Evolutionary conservation across 1,140 invertebrate genomes (phyloP), one percentile per base, ranked within the genome.

Genomic region (Drosophila parvula): DNA sequence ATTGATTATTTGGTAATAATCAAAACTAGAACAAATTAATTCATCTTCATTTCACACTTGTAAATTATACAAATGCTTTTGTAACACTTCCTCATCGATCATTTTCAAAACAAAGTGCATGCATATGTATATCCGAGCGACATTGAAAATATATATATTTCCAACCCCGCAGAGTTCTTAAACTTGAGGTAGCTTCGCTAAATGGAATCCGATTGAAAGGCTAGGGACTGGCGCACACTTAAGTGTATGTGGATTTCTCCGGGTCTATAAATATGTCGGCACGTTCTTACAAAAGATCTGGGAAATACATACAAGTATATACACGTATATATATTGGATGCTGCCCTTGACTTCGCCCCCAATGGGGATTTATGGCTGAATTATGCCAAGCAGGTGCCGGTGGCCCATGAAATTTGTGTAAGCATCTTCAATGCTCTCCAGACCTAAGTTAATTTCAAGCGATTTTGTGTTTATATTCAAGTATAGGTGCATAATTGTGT

Each of bases 311-410:
- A 28, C 11, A 38, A 51, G 34, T 22, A 55, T 32, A 60, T 32
- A 47, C 8, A 32, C 18, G 32, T 53, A 36, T 11, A 53, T 18
- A 63, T 16, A 50, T 18, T 11, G 30, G 30, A 58, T 28, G 76
- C 45, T 75, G 81, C 81, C 81, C 81, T 85, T 85, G 82, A 86
- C 70, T 83, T 45, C 53, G 41, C 38, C 48, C 27, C 28, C 8
- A 38, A 38, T 34, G 38, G 53, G 48, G 43, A 58, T 57, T 57
- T 47, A 47, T 67, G 48, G 36, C 51, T 14, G 36, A 62, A 44
- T 63, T 41, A 59, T 36, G 58, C 58, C 74, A 44, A 77, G 62
- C 61, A 81, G 74, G 79, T 81, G 62, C 79, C 58, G 59, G 74
- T 68, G 62, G 62, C 48, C 40, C 41, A 45, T 48, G 61, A 59